Base-by-base conservation (phyloP, 2,797 vertebrate genomes). In the Poeciliopsis paucimaculata region DNA sequence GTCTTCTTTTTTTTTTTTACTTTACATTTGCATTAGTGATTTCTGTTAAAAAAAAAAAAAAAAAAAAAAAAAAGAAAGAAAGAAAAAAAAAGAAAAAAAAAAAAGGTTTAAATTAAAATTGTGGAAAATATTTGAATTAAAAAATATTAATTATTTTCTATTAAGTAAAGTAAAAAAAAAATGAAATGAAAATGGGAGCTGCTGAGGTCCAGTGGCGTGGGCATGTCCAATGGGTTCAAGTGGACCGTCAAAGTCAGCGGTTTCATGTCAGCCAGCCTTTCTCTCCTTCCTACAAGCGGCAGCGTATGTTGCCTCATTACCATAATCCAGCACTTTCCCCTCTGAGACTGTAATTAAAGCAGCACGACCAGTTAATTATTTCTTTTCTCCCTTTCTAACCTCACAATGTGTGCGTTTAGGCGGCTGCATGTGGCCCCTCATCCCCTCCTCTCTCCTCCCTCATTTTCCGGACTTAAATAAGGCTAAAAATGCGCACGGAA, bases 301-400 rank as follows among this genome's bases (percentile, higher is more conserved):
- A 96, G 95, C 95, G 95, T 96, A 92, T 95, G 97, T 94, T 95
- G 94, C 88, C 95, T 97, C 96, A 98, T 98, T 98, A 96, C 82
- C 98, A 99, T 98, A 98, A 99, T 97, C 97, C 96, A 93, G 91
- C 96, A 95, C 96, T 95, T 96, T 97, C 96, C 96, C 97, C 91
- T 97, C 93, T 20, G 96, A 98, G 97, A 97, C 97, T 96, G 96
- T 97, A 95, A 99, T 98, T 98, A 98, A 98, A 96, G 96, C 97
- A 97, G 97, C 96, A 95, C 96, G 95, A 95, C 85, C 95, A 95
- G 95, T 96, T 97, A 94, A 97, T 97, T 96, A 97, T 96, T 95
- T 88, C 84, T 78, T 87, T 89, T 91, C 94, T 95, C 93, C 64
- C 92, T 91, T 92, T 82, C 83, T 81, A 84, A 88, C 84, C 89